A percentile compares a stretch with the other conserved stretches of the same genome.
Conservation (phyloP, 1,140 invertebrate genomes). For the Conus ventricosus region DNA sequence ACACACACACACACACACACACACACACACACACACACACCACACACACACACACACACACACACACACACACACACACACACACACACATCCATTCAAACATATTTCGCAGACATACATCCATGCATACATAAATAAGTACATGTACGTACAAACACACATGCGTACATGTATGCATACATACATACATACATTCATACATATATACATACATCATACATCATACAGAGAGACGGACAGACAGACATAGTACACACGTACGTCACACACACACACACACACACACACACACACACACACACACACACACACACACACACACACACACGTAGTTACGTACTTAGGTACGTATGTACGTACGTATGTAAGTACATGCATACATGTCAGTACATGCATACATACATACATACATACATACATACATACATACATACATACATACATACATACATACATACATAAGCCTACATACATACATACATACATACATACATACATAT, state of each 20-base stretch:
- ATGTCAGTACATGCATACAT: too few species aligned
- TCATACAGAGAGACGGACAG: background rate
- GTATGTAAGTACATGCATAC: background rate
- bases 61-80: conserved; percentile 7
- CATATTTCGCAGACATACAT: background rate
- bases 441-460: conserved; percentile 7
- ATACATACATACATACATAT: conserved; percentile 11
- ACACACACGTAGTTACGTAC: background rate
- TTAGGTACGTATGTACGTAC: background rate
- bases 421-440: conserved; percentile 28
- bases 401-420: background rate
- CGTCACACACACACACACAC: background rate
- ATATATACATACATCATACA: background rate
- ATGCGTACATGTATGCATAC: background rate
- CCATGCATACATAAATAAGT: background rate
- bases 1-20: too few species aligned
- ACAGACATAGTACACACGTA: background rate
- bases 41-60: conserved; percentile 13
- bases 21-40: background rate
- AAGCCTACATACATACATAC: conserved; percentile 30
- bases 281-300: background rate
- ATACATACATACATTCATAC: conserved; percentile 19
- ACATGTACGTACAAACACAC: conserved; percentile 11
- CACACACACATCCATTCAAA: conserved; percentile 5
- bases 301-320: background rate